A percentile compares a stretch with the other conserved stretches of the same genome.
Evolutionary conservation across 23 tunicate species (phyloP).

Genomic region (Halocynthia aurantium): DNA sequence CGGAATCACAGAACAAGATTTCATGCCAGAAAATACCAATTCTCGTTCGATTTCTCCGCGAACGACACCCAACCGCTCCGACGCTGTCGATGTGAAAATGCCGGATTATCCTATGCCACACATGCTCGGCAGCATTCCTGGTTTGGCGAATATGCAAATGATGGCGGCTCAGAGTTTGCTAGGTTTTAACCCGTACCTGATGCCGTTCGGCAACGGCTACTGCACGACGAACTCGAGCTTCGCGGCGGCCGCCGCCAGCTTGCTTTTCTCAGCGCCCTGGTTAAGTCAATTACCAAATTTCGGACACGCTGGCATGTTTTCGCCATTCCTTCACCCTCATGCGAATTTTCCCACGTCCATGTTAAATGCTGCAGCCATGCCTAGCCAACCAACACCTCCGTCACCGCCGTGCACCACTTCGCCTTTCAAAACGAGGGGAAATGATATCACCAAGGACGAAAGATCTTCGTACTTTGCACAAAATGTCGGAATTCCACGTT

Average conservation of each 20-base stretch:
- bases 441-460: neutral
- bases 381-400: neutral
- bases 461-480: too few relatives aligned
- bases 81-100: neutral
- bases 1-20: too few relatives aligned
- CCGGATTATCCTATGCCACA: neutral
- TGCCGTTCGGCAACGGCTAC: slow-evolving; percentile 16
- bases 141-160: slow-evolving; percentile 12
- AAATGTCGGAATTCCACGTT: too few relatives aligned
- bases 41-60: neutral
- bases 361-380: neutral
- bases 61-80: neutral
- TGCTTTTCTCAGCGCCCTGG: slow-evolving; percentile 76
- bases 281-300: slow-evolving; percentile 15
- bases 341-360: slow-evolving; percentile 3
- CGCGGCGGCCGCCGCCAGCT: slow-evolving; percentile 47
- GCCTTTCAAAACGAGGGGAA: neutral
- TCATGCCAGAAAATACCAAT: neutral
- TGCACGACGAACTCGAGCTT: slow-evolving; percentile 18
- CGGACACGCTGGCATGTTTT: neutral
- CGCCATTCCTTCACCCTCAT: slow-evolving; percentile 19
- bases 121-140: slow-evolving; percentile 3
- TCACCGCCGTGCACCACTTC: slow-evolving; percentile 16
- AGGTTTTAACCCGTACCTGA: slow-evolving; percentile 2
- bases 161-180: slow-evolving; percentile 11